Evolutionary conservation across 1,140 invertebrate species (phyloP), one percentile per base, ranked within the genome.

Genomic region (Cyclargus thomasi): DNA sequence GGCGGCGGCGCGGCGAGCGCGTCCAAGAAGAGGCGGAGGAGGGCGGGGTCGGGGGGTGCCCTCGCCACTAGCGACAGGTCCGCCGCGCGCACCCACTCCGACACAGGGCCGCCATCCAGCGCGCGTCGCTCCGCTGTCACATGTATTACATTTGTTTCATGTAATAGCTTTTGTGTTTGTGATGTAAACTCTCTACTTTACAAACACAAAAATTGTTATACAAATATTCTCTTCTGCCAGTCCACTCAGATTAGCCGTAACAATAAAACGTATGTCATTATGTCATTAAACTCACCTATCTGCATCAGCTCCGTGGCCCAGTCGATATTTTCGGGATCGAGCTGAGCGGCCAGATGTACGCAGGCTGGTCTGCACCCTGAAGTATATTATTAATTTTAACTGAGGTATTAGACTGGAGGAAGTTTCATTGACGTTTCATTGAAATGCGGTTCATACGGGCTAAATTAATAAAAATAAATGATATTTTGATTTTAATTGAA

Each of bases 231-330:
- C n/a, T n/a, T n/a, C n/a, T n/a, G n/a, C n/a, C n/a, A n/a, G n/a
- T n/a, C n/a, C n/a, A n/a, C n/a, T n/a, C n/a, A n/a, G n/a, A n/a
- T n/a, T n/a, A n/a, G n/a, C n/a, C n/a, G n/a, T n/a, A n/a, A n/a
- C n/a, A n/a, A n/a, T n/a, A n/a, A n/a, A n/a, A n/a, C n/a, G n/a
- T n/a, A n/a, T n/a, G n/a, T n/a, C n/a, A n/a, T n/a, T n/a, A n/a
- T n/a, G n/a, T n/a, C 18, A 83, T 8, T 11, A 59, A 18, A 59
- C 81, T 79, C 72, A 89, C 83, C 78, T 59, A 83, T 70, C 65
- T 83, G 82, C 79, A 86, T 76, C 8, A 86, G 69, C 66, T 84
- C 85, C 0, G 80, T 82, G 4, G 84, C 82, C 84, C 88, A 90
- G 10, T 74, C 72, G 14, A 88, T 67, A 68, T 85, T 82, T 0